These are phyloP conservation scores for Heliconius nattereri DNA, from an alignment of 1,140 invertebrate species.

Conservation along the genomic window DNA sequence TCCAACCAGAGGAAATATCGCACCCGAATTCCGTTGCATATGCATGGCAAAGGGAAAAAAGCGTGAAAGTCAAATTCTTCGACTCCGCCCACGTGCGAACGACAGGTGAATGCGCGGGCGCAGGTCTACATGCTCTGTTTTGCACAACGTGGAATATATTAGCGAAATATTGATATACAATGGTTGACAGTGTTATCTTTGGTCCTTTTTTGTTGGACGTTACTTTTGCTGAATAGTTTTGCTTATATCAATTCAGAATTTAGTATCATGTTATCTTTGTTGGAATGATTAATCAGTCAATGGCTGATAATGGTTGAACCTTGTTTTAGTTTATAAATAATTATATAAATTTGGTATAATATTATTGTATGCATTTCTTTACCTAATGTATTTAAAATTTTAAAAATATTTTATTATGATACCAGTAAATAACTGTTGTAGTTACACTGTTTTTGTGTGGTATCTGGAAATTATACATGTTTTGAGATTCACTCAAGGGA, in stretches of 20 bases:
- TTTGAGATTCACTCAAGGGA: neutral
- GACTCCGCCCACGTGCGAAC: slow-evolving; percentile 62
- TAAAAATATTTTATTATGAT: neutral
- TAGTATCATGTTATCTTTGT: neutral
- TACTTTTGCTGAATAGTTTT: slow-evolving; percentile 3
- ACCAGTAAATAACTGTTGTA: no score
- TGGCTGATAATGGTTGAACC: slow-evolving; percentile 1
- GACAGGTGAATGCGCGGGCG: slow-evolving; percentile 75
- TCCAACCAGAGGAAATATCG: slow-evolving; percentile 73
- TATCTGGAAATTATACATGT: no score
- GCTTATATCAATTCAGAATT: neutral
- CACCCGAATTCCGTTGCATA: slow-evolving; percentile 74
- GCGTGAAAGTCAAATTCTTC: slow-evolving; percentile 61
- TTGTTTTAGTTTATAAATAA: neutral
- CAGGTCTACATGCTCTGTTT: slow-evolving; percentile 67
- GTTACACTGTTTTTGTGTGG: no score
- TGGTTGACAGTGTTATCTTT: slow-evolving; percentile 37
- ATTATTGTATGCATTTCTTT: neutral
- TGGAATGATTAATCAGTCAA: neutral
- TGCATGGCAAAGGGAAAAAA: slow-evolving; percentile 61
- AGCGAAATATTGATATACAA: slow-evolving; percentile 65
- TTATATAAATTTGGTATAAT: neutral
- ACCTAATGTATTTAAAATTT: neutral
- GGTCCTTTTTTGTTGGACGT: neutral
- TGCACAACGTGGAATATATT: slow-evolving; percentile 64